phyloP scores from a whole-genome alignment of 2,113 vertebrate genomes.

The Plectropomus leopardus region DNA sequence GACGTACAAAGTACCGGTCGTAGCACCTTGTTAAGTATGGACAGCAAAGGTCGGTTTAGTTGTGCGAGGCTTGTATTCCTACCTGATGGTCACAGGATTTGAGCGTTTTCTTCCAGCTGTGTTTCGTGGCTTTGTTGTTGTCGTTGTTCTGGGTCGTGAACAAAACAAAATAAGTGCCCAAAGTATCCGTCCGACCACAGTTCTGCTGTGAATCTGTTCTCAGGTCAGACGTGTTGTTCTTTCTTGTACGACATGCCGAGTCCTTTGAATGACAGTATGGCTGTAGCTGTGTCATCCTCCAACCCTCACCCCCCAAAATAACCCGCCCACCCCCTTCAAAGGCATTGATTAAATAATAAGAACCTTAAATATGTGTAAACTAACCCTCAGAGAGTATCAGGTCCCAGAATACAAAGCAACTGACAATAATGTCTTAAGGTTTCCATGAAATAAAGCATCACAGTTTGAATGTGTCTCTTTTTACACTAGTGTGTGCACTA shows the following conservation, averaged over 20 bases:
- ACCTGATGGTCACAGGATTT: conserved; percentile 13
- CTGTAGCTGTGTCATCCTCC: conserved; percentile 42
- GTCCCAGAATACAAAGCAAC: conserved; percentile 56
- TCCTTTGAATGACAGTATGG: conserved; percentile 43
- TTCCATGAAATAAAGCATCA: conserved; percentile 89
- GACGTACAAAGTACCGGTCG: conserved; percentile 61
- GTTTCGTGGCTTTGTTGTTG: conserved; percentile 23
- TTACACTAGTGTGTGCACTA: conserved; percentile 19
- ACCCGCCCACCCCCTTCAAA: conserved; percentile 17
- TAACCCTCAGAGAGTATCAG: conserved; percentile 43
- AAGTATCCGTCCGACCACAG: conserved; percentile 77
- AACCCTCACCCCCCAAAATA: neutral
- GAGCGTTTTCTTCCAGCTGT: conserved; percentile 12
- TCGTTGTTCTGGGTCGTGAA: conserved; percentile 33
- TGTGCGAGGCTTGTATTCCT: conserved; percentile 51
- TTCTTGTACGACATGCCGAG: conserved; percentile 76
- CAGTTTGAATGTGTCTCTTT: conserved; percentile 85
- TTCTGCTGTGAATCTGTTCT: conserved; percentile 72
- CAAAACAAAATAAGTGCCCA: conserved; percentile 66
- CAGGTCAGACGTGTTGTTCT: conserved; percentile 68
- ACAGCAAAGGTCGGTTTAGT: conserved; percentile 43
- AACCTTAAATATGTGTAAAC: conserved; percentile 88
- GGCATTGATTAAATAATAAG: conserved; percentile 87
- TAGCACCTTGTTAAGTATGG: conserved; percentile 80
- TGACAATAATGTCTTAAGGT: conserved; percentile 52